Percentiles rank a stretch among this genome's conserved stretches.
Conservation (phyloP, 2,797 vertebrate species). For the Catamblyrhynchus diadema region DNA sequence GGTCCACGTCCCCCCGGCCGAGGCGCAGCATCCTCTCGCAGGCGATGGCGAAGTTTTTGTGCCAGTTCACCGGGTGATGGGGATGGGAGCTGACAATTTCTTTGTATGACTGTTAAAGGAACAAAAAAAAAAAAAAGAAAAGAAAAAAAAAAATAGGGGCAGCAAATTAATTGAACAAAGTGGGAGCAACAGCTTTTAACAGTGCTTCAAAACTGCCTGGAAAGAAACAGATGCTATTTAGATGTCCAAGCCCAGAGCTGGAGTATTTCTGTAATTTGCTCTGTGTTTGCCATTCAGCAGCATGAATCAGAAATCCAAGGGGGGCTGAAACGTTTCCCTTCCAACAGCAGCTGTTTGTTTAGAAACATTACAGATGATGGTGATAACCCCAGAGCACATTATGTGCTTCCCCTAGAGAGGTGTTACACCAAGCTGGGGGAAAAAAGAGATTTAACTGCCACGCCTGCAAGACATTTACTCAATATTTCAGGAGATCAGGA, state of each 20-base stretch:
- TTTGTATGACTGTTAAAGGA: slow-evolving; percentile 85
- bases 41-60: slow-evolving; percentile 95
- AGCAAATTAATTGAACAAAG: slow-evolving; percentile 1
- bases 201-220: not conserved
- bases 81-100: slow-evolving; percentile 84
- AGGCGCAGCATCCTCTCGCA: slow-evolving; percentile 89
- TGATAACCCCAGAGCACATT: slow-evolving; percentile 15
- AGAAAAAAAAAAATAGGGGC: not conserved
- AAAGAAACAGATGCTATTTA: slow-evolving; percentile 46
- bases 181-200: slow-evolving; percentile 15
- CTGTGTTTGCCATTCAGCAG: slow-evolving; percentile 27
- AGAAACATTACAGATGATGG: slow-evolving; percentile 16
- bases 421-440: not conserved
- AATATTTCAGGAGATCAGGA: slow-evolving; percentile 50
- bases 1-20: slow-evolving; percentile 61
- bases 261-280: slow-evolving; percentile 5
- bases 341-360: slow-evolving; percentile 56
- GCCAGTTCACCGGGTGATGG: slow-evolving; percentile 92
- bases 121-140: not conserved
- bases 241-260: not conserved
- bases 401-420: slow-evolving; percentile 44
- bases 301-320: slow-evolving; percentile 39
- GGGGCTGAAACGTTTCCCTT: slow-evolving; percentile 41
- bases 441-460: slow-evolving; percentile 45
- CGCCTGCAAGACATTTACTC: slow-evolving; percentile 44